Base-by-base conservation (phyloP, 23 tunicate genomes). In the Styela clava region DNA sequence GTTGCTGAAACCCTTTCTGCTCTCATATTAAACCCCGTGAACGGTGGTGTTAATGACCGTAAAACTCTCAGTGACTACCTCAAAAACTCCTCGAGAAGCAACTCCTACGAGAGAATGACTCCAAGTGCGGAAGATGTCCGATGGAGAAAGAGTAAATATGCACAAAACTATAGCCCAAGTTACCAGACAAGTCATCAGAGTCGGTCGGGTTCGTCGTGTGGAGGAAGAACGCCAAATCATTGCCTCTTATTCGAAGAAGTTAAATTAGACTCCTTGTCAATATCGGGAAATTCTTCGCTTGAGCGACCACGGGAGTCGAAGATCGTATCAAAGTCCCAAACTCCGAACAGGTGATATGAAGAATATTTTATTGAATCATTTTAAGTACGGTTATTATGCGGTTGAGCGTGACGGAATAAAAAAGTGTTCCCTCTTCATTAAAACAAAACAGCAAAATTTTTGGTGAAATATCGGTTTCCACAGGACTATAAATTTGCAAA, bases 261-360 rank as follows among this genome's bases (percentile, higher is more conserved):
- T 44, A 44, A 44, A 44, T 12, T 44, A 5, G 56, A 44, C 56
- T 44, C 56, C 7, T 25, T 27, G 22, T 25, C 31, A 16, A 18
- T 67, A 29, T 67, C 31, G 21, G 71, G n/a, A 67, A 12, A 25
- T 67, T 25, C 31, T 25, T 67, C 30, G 19, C 71, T 29, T 27
- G 71, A 67, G 22, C 71, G 71, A 16, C 24, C 31, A 16, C 30
- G 71, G 31, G 71, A 67, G 22, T 67, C 71, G 31, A 67, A 67
- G 2, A 29, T 67, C 16, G 31, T 67, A 18, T 67, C 71, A 29
- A 67, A 67, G 31, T 67, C 71, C 0, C 71, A 67, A 27, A 67
- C 71, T 16, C 2, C 71, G 16, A 67, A 67, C 71, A 67, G 71
- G 71, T 61, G n/a, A 61, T 25, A 67, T 67, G 1, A 25, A 24